phyloP scores from a whole-genome alignment of 2,888 invertebrate genomes.

The Zygaena filipendulae region DNA sequence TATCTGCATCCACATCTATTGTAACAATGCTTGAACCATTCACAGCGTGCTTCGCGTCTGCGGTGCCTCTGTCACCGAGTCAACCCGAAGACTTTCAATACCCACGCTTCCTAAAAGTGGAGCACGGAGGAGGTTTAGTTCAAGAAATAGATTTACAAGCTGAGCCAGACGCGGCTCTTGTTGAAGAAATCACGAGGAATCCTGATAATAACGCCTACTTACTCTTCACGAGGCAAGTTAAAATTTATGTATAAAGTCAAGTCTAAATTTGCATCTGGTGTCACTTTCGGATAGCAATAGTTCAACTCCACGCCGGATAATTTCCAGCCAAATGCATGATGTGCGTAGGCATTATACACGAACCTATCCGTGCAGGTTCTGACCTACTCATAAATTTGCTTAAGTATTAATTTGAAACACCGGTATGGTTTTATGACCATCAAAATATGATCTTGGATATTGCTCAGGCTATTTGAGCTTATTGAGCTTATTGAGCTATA shows the following conservation, averaged over 20 bases:
- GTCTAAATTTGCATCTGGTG: too few relatives aligned
- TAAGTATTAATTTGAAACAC: too few relatives aligned
- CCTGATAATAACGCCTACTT: slow-evolving; percentile 26
- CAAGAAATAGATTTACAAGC: slow-evolving; percentile 28
- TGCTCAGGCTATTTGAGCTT: too few relatives aligned
- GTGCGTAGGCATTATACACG: too few relatives aligned
- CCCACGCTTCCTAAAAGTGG: slow-evolving; percentile 25
- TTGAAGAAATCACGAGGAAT: slow-evolving; percentile 23
- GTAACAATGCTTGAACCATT: neutral
- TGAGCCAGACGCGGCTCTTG: slow-evolving; percentile 21
- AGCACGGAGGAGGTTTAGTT: slow-evolving; percentile 24
- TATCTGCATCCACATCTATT: neutral
- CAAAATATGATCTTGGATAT: too few relatives aligned
- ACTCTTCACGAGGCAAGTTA: slow-evolving; percentile 29
- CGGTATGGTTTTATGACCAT: too few relatives aligned
- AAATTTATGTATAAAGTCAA: neutral
- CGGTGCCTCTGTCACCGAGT: slow-evolving; percentile 21
- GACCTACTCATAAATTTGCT: too few relatives aligned
- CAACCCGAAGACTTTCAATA: slow-evolving; percentile 17
- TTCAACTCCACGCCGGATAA: too few relatives aligned
- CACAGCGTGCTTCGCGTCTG: slow-evolving; percentile 11
- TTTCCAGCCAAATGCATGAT: too few relatives aligned
- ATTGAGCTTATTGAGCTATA: too few relatives aligned
- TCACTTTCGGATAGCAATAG: too few relatives aligned
- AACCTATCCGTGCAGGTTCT: too few relatives aligned